A percentile compares a stretch with the other conserved stretches of the same genome.
These are phyloP conservation scores for Atethmia centrago DNA, from an alignment of 2,888 invertebrate species.

Conservation along the genomic window DNA sequence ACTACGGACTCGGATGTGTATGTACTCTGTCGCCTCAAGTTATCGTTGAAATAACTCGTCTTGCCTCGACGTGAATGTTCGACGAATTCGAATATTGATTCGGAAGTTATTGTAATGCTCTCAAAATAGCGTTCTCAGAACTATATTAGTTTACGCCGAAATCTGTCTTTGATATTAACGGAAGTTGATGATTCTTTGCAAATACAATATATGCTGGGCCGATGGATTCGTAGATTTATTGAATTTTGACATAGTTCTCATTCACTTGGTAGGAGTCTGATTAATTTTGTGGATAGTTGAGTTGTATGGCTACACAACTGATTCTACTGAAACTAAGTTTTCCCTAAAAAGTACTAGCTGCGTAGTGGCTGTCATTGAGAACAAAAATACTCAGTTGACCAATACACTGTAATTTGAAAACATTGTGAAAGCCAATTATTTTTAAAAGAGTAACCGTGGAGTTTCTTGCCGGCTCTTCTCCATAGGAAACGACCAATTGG, in stretches of 20 bases:
- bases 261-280: slow-evolving; percentile 16
- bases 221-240: slow-evolving; percentile 48
- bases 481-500: too few species aligned
- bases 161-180: slow-evolving; percentile 63
- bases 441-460: too few species aligned
- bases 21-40: slow-evolving; percentile 50
- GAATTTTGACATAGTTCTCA: slow-evolving; percentile 17
- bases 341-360: neutral
- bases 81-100: slow-evolving; percentile 54
- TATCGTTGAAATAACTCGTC: slow-evolving; percentile 56
- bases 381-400: neutral
- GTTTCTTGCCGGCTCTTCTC: too few species aligned
- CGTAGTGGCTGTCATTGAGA: neutral
- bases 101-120: slow-evolving; percentile 63
- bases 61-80: slow-evolving; percentile 45
- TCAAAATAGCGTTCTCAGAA: slow-evolving; percentile 60
- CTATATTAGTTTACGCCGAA: slow-evolving; percentile 56
- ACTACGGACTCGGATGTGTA: slow-evolving; percentile 42
- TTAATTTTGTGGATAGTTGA: slow-evolving; percentile 12
- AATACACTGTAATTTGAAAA: too few species aligned
- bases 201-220: slow-evolving; percentile 50
- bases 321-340: neutral
- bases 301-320: neutral
- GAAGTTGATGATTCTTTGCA: slow-evolving; percentile 61
- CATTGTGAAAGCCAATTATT: too few species aligned